A percentile compares a stretch with the other conserved stretches of the same genome.
Conservation (phyloP, 35 echinoderm and acorn worm genomes). For the Stichopus chloronotus region DNA sequence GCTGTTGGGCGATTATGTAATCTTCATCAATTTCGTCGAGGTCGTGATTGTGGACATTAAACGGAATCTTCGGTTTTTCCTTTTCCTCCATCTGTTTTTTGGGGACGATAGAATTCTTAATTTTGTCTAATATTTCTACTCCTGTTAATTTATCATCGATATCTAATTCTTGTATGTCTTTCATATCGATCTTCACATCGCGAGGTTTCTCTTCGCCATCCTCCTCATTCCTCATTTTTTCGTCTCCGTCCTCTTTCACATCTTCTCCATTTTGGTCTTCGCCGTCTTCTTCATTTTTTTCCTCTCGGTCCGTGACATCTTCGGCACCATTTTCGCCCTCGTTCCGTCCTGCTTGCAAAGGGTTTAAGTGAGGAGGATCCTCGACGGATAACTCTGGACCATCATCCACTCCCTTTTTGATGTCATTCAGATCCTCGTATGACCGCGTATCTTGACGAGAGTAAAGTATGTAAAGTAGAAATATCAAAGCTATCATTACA, state of each 20-base stretch:
- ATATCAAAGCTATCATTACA: not conserved
- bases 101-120: not conserved
- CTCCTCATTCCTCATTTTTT: not conserved
- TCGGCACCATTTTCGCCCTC: not conserved
- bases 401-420: not conserved
- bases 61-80: slow-evolving; percentile 35
- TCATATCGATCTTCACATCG: not conserved
- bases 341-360: not conserved
- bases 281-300: not conserved
- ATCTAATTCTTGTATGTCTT: slow-evolving; percentile 35
- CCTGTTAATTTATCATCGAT: not conserved
- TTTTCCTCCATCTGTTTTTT: not conserved
- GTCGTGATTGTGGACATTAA: slow-evolving; percentile 44
- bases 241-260: not conserved
- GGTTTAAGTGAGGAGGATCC: not conserved
- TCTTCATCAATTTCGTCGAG: slow-evolving; percentile 45
- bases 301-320: not conserved
- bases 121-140: not conserved
- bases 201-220: not conserved
- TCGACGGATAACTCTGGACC: slow-evolving; percentile 26
- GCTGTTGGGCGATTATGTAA: slow-evolving; percentile 40
- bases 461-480: slow-evolving; percentile 12
- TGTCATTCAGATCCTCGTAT: not conserved
- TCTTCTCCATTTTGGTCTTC: not conserved
- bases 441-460: not conserved